Base-by-base conservation (phyloP, 1,140 invertebrate species). In the Drosophila carrolli region DNA sequence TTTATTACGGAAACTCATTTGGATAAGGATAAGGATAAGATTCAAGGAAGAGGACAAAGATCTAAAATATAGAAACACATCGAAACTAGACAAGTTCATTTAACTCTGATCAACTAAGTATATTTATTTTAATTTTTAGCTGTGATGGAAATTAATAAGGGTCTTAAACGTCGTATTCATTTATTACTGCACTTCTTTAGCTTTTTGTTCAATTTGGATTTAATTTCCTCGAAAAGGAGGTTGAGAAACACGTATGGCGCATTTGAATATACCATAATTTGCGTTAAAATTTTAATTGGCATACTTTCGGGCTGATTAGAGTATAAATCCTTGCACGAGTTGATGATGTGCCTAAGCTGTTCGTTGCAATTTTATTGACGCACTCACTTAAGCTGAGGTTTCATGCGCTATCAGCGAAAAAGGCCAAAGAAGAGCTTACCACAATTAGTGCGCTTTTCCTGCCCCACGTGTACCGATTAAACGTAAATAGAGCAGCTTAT, bases 361-460 rank as follows among this genome's bases (percentile, higher is more conserved):
- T 23, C 37, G 19, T 16, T 35, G 47, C 58, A 60, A 27, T 60
- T 60, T 2, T 23, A 27, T 54, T 54, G 47, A 27, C 7, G 32
- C 23, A 38, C 38, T 19, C 19, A 41, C 2, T 16, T 32, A 32
- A 16, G n/a, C 8, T 14, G 10, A 5, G n/a, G 2, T 16, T 2
- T n/a, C 3, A 4, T 4, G 10, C n/a, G 8, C 14, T 6, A 9
- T 53, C 1, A 19, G 4, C 6, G 4, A 27, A 40, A 40, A 29
- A 19, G 10, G n/a, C 19, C 50, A 41, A n/a, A 9, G 23, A 61
- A 41, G 32, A 57, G 53, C 53, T 57, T 62, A 58, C 51, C 59
- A 57, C 51, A 57, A 61, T 61, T 61, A 57, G 59, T 11, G 46
- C 29, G 29, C 14, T 50, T 35, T 58, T 58, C 16, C 43, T 19